Conservation (phyloP, 2,113 vertebrate species). For the Electrona antarctica region DNA sequence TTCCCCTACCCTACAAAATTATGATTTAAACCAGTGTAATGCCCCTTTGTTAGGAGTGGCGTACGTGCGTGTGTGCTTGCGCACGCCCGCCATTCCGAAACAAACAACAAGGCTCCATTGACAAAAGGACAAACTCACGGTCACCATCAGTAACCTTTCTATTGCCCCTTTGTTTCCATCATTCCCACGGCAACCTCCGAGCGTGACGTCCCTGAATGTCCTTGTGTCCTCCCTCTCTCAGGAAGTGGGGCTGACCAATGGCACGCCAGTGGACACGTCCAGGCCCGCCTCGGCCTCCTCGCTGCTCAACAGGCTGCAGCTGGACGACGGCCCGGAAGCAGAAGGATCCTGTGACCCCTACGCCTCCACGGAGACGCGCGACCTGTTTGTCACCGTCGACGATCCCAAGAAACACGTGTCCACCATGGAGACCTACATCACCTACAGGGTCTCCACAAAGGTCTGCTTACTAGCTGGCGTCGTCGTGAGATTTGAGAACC, state of each 20-base stretch:
- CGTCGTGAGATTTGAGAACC: too few species aligned
- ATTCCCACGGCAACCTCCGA: neutral
- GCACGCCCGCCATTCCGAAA: neutral
- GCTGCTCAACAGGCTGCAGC: slow-evolving; percentile 91
- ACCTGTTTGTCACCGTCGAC: slow-evolving; percentile 96
- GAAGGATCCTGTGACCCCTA: slow-evolving; percentile 83
- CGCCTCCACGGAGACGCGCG: slow-evolving; percentile 84
- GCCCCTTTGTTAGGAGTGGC: neutral
- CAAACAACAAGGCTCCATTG: slow-evolving; percentile 56
- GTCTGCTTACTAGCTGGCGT: slow-evolving; percentile 65
- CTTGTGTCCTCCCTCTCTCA: slow-evolving; percentile 49
- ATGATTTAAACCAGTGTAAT: too few species aligned
- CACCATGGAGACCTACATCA: slow-evolving; percentile 99
- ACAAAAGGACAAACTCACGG: slow-evolving; percentile 14
- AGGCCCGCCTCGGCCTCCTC: slow-evolving; percentile 92
- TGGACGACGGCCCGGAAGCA: slow-evolving; percentile 91
- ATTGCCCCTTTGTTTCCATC: slow-evolving; percentile 47
- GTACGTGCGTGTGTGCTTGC: neutral
- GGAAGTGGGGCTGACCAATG: slow-evolving; percentile 91
- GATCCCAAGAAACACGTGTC: slow-evolving; percentile 98
- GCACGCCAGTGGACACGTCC: slow-evolving; percentile 89
- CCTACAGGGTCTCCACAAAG: slow-evolving; percentile 95
- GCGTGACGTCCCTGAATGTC: slow-evolving; percentile 4
- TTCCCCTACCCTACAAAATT: too few species aligned
- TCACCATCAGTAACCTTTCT: slow-evolving; percentile 28